Base-by-base conservation (phyloP, 2,113 vertebrate genomes). In the Chloebia gouldiae region DNA sequence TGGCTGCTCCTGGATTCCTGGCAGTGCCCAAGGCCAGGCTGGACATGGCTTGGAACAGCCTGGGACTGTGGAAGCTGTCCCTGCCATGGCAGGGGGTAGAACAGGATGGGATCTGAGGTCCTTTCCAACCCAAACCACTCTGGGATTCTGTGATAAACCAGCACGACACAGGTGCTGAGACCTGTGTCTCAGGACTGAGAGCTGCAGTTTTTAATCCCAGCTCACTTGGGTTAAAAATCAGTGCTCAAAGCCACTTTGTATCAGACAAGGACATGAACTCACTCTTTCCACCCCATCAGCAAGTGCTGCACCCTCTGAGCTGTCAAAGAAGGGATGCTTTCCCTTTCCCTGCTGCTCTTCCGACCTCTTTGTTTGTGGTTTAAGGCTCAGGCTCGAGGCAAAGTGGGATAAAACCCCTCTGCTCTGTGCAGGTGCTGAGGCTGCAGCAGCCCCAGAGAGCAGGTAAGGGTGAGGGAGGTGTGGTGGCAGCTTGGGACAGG, bases 41-140 rank as follows among this genome's bases (percentile, higher is more conserved):
- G 69, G 50, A 33, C 0, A 0, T 35, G 42, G 17, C 17, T 13
- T 13, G 76, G 44, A 73, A 28, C 37, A 33, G 0, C 28, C 51
- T 21, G 69, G 37, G 15, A 1, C 0, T 2, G 59, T 28, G 68
- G 42, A 6, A 81, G 27, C 27, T 81, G 68, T 14, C 33, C 10
- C 51, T 81, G 42, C 4, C 37, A 16, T 1, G 37, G 44, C 44
- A 51, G 15, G 37, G 13, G 12, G 10, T 23, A 35, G 51, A 1
- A 37, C 3, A 0, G 37, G 37, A 14, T 59, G 37, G 5, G 44
- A 14, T 73, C 44, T 59, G 4, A 59, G 27, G 23, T n/a, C 35
- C 31, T 11, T 37, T 44, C 44, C 23, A 6, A n/a, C 19, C 10
- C 37, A 44, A 50, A 44, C 44, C 68, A 44, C 3, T 28, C 37